phyloP scores from a whole-genome alignment of 1,140 invertebrate species.

The Octopus sinensis region DNA sequence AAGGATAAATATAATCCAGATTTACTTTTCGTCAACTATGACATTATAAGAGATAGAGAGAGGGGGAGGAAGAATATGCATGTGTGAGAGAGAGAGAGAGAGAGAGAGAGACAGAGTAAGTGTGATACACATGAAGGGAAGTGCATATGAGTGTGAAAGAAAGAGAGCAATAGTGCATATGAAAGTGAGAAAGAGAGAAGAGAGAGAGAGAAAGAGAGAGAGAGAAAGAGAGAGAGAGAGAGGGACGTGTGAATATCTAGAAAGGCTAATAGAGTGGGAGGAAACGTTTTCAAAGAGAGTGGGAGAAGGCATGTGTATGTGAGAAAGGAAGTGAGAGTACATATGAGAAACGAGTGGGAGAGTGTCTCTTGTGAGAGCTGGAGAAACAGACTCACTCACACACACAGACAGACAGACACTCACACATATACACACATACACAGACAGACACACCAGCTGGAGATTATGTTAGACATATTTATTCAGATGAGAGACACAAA shows the following conservation, averaged over 20 bases:
- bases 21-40: too few relatives aligned
- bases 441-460: too few relatives aligned
- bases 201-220: not conserved
- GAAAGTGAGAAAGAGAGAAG: not conserved
- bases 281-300: not conserved
- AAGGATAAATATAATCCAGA: too few relatives aligned
- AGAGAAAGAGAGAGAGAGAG: not conserved
- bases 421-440: too few relatives aligned
- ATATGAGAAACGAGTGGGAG: not conserved
- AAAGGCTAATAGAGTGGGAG: not conserved
- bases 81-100: not conserved
- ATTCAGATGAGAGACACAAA: too few relatives aligned
- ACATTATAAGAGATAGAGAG: too few relatives aligned
- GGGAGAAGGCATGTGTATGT: not conserved
- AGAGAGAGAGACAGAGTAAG: not conserved
- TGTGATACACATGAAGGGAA: not conserved
- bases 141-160: not conserved
- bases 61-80: not conserved
- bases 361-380: not conserved
- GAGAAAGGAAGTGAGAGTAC: not conserved
- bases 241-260: not conserved
- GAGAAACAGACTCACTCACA: not conserved
- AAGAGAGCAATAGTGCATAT: not conserved
- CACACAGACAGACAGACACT: too few relatives aligned
- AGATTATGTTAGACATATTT: too few relatives aligned